phyloP scores from a whole-genome alignment of 2,797 vertebrate genomes.

The Astyanax mexicanus region DNA sequence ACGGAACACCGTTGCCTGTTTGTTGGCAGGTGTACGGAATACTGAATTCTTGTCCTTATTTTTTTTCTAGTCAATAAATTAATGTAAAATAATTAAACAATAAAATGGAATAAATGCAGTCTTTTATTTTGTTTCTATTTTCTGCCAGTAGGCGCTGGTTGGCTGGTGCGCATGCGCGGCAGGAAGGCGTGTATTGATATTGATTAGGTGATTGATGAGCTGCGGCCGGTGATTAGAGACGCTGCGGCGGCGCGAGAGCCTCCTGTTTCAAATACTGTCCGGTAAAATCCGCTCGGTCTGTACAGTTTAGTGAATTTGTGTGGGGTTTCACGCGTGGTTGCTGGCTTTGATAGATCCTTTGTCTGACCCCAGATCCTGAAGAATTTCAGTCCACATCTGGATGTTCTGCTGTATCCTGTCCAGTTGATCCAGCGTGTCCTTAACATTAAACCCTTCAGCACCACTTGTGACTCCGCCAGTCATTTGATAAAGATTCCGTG shows the following conservation, averaged over 20 bases:
- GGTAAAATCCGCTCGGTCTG: background rate
- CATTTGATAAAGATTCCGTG: constrained; percentile 83
- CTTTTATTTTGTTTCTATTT: too few relatives aligned
- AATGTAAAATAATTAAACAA: too few relatives aligned
- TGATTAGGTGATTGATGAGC: background rate
- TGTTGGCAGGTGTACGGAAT: too few relatives aligned
- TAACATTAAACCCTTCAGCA: constrained; percentile 54
- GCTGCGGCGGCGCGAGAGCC: background rate
- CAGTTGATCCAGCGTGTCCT: constrained; percentile 83
- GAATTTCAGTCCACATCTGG: constrained; percentile 65
- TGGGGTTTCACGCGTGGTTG: background rate
- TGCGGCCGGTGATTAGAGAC: constrained; percentile 16
- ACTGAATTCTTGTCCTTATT: too few relatives aligned
- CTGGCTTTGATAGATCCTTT: constrained; percentile 6
- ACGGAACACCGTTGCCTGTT: too few relatives aligned
- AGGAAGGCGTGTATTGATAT: background rate
- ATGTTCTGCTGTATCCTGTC: constrained; percentile 83
- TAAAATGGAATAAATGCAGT: too few relatives aligned
- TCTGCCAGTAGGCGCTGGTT: background rate
- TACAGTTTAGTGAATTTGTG: too few relatives aligned
- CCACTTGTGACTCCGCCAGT: constrained; percentile 56
- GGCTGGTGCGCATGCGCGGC: background rate
- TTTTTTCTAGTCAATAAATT: too few relatives aligned
- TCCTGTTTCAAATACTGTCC: too few relatives aligned
- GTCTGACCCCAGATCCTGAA: constrained; percentile 54